A percentile compares a stretch with the other conserved stretches of the same genome.
These are phyloP conservation scores for Trinectes maculatus DNA, from an alignment of 2,113 vertebrate genomes.

Conservation along the genomic window DNA sequence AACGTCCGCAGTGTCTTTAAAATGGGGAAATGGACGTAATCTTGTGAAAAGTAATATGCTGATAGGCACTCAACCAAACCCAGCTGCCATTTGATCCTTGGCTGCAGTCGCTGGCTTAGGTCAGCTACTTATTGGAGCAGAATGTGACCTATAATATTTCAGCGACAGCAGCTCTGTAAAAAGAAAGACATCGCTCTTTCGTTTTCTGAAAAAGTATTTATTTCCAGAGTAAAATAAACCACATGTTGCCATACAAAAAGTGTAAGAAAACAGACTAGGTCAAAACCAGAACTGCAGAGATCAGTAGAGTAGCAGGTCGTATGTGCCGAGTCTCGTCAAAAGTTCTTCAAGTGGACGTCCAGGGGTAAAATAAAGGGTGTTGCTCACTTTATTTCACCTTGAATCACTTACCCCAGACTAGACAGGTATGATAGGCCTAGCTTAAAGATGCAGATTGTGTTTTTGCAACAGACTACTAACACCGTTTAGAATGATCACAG, in stretches of 20 bases:
- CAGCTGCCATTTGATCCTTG: not conserved
- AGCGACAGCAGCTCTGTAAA: not conserved
- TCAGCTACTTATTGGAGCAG: not conserved
- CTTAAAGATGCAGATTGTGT: slow-evolving; percentile 18
- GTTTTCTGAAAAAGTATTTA: slow-evolving; percentile 84
- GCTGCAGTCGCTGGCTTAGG: not conserved
- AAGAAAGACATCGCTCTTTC: not conserved
- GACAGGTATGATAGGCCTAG: slow-evolving; percentile 27
- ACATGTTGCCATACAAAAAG: slow-evolving; percentile 83
- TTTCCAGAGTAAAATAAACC: slow-evolving; percentile 84
- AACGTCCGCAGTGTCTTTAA: too few species aligned
- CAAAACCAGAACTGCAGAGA: slow-evolving; percentile 63
- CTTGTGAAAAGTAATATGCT: not conserved
- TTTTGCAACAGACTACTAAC: slow-evolving; percentile 20
- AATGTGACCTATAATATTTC: not conserved
- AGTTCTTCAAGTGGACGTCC: slow-evolving; percentile 27
- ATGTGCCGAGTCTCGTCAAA: slow-evolving; percentile 38
- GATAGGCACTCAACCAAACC: not conserved
- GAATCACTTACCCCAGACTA: slow-evolving; percentile 23
- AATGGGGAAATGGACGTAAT: too few species aligned
- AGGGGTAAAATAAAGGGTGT: slow-evolving; percentile 41
- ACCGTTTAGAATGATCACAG: slow-evolving; percentile 43
- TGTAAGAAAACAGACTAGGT: slow-evolving; percentile 77
- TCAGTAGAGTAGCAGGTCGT: slow-evolving; percentile 45
- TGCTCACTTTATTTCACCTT: slow-evolving; percentile 18